Base-by-base conservation (phyloP, 2,113 vertebrate genomes). In the Rhombomys opimus region DNA sequence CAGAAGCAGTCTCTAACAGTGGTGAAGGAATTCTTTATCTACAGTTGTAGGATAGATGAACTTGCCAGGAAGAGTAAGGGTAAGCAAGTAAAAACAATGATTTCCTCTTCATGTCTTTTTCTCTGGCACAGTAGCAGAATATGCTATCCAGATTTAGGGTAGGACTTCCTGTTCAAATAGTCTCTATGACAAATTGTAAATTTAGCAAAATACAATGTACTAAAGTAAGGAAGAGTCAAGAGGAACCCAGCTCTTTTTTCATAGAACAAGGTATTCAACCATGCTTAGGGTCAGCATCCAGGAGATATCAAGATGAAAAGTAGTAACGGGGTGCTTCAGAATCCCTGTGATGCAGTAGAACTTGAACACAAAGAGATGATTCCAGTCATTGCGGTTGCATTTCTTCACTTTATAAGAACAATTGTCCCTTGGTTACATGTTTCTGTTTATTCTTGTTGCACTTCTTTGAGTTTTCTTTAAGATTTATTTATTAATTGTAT, bases 391-490 rank as follows among this genome's bases (percentile, higher is more conserved):
- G 2, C 4, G 7, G 30, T 7, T 52, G 3, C 5, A 23, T 68
- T 50, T 25, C n/a, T 54, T 32, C 59, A 38, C 13, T 7, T 7
- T 27, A 1, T 0, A 4, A 14, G 12, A 13, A 27, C 8, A 17
- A 1, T 38, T 75, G 9, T 12, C 7, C 7, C 35, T 14, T 4
- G 25, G 30, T n/a, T 1, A 14, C 13, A 12, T 30, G 14, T 27
- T 35, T 75, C 35, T 61, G 3, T 2, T 35, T 65, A 8, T 76
- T 46, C 22, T 77, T 68, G 0, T 7, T 61, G 12, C 22, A 15
- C 13, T 1, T 32, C 20, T 68, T 15, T 78, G n/a, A 52, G 3
- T 35, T n/a, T 72, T 72, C n/a, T 46, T 46, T 46, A 46, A 46
- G 46, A 46, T 46, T 46, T 46, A 46, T 46, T 46, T 46, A 46